Conservation (phyloP, 2,797 vertebrate genomes). For the Hydrophis major region DNA sequence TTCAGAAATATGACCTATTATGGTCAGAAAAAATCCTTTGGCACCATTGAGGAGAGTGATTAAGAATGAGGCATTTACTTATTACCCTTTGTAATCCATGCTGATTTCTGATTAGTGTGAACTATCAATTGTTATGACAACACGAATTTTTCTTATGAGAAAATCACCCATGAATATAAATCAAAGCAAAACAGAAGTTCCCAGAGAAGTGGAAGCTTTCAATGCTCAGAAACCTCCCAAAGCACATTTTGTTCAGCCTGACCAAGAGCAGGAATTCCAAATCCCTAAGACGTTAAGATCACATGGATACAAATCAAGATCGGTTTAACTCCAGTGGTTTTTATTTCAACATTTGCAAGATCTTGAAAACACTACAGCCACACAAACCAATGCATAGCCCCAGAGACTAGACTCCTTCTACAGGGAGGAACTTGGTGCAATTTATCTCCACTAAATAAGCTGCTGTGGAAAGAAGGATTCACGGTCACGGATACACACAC, state of each 20-base stretch:
- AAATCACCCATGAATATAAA: neutral
- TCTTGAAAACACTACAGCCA: slow-evolving; percentile 32
- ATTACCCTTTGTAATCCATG: neutral
- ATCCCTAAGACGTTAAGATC: neutral
- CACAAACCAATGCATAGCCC: slow-evolving; percentile 23
- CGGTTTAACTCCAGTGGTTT: slow-evolving; percentile 19
- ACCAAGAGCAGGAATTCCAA: neutral
- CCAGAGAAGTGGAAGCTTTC: neutral
- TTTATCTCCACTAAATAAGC: slow-evolving; percentile 33
- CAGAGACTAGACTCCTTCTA: neutral
- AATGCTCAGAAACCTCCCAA: neutral
- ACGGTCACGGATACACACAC: slow-evolving; percentile 4
- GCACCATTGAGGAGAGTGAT: neutral
- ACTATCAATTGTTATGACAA: neutral
- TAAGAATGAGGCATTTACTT: neutral
- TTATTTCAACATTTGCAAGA: slow-evolving; percentile 32
- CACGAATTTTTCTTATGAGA: neutral
- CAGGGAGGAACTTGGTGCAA: slow-evolving; percentile 11
- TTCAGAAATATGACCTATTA: neutral
- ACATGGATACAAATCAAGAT: neutral
- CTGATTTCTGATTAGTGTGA: neutral
- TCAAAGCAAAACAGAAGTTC: neutral
- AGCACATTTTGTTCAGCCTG: neutral
- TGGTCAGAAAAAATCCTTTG: neutral
- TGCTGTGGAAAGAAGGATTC: slow-evolving; percentile 28